A percentile compares a stretch with the other conserved stretches of the same genome.
These are phyloP conservation scores for Peribatodes rhomboidaria DNA, from an alignment of 2,888 invertebrate species.

Conservation along the genomic window DNA sequence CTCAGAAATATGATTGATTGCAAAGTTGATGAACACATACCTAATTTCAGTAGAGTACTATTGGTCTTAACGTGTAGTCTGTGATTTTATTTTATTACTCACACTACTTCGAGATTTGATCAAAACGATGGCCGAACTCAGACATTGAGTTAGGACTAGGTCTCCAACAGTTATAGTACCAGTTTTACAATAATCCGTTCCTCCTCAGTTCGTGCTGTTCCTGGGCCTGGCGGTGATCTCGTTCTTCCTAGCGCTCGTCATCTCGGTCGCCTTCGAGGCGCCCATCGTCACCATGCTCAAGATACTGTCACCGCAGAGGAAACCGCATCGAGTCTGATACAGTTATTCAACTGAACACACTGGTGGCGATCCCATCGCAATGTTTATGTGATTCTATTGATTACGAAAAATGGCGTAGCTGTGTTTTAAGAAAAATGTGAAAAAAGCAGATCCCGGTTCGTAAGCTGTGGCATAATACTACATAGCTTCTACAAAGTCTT, in stretches of 20 bases:
- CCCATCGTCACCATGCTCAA: conserved; percentile 94
- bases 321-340: conserved; percentile 72
- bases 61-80: no score
- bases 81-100: no score
- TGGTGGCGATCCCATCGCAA: background rate
- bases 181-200: background rate
- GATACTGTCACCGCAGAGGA: conserved; percentile 87
- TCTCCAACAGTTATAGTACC: background rate
- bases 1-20: no score
- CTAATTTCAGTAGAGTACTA: no score
- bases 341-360: background rate
- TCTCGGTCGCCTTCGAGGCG: conserved; percentile 94
- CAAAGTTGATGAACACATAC: no score
- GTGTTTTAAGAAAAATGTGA: no score
- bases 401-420: background rate
- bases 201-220: conserved; percentile 90
- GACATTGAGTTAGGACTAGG: background rate
- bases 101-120: no score
- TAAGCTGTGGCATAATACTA: no score
- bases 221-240: conserved; percentile 93
- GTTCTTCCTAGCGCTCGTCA: conserved; percentile 91
- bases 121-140: no score
- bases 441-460: no score
- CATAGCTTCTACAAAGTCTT: no score
- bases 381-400: background rate